Base-by-base conservation (phyloP, 2,797 vertebrate species). In the Cheirogaleus major region DNA sequence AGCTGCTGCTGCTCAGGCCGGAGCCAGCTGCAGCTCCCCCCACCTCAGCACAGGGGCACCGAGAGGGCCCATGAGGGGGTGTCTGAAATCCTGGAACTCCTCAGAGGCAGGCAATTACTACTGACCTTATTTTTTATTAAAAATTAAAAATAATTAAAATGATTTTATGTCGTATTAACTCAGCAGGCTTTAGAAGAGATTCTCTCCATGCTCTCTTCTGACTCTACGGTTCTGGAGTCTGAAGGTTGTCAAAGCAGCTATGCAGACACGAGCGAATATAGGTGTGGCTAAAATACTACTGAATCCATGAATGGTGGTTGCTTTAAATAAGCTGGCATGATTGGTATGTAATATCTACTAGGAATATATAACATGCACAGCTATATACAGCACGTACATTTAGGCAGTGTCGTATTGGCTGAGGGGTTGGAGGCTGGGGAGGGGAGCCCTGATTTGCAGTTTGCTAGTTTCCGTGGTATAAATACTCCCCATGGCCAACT, bases 1-100 rank as follows among this genome's bases (percentile, higher is more conserved):
- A 73, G 82, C 96, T 95, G 91, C 94, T 57, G 57, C 48, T 59
- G 55, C 89, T 80, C 59, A 91, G 82, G n/a, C 83, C 88, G 15
- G 48, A 22, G 38, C 84, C 90, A 93, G 89, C 93, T 87, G 48
- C 25, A 10, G 20, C 48, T 13, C 12, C 38, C 25, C 67, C 30
- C 2, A 48, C 35, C 35, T 38, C 57, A n/a, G 45, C 22, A 52
- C 63, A 1, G 5, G 14, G 59, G 32, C 45, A n/a, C 75, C 50
- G 6, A 48, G 38, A 80, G 17, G 32, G 52, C 30, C 63, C n/a
- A 15, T 0, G 17, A 65, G 69, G 65, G 35, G n/a, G 69, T 35
- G 38, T 41, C n/a, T 27, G 10, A 69, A 91, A 76, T 17, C 85
- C 79, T 57, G 18, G 23, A n/a, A 2, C 27, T 91, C 81, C 81